Evolutionary conservation across 1,140 invertebrate species (phyloP).

Genomic region (Drosophila yakuba): DNA sequence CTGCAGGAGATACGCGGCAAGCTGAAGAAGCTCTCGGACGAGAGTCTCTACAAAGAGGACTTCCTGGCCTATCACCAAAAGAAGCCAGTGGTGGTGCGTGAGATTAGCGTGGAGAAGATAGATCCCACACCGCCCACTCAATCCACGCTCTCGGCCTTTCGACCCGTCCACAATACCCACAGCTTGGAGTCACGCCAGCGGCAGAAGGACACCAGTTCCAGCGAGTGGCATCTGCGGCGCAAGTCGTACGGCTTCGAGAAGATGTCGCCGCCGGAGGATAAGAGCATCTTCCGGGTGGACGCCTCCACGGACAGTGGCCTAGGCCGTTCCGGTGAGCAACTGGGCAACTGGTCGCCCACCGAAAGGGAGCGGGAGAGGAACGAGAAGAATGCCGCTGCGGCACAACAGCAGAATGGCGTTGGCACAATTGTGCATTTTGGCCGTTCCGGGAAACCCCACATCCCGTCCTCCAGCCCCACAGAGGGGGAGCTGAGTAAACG

Average conservation of each 20-base stretch:
- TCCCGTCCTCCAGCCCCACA: constrained; percentile 13
- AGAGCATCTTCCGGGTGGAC: constrained; percentile 86
- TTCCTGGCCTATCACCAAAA: constrained; percentile 56
- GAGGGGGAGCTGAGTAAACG: constrained; percentile 85
- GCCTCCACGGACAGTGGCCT: constrained; percentile 90
- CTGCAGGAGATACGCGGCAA: constrained; percentile 86
- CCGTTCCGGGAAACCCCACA: constrained; percentile 5
- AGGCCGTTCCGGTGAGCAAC: constrained; percentile 88
- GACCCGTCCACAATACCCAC: constrained; percentile 85
- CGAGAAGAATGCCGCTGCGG: background rate
- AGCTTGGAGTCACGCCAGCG: constrained; percentile 86
- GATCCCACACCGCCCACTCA: constrained; percentile 19
- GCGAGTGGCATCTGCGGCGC: constrained; percentile 89
- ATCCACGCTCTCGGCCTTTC: constrained; percentile 44
- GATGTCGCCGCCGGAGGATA: constrained; percentile 86
- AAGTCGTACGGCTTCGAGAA: constrained; percentile 91
- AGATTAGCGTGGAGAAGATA: constrained; percentile 78
- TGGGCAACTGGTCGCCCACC: constrained; percentile 85
- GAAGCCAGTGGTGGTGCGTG: constrained; percentile 27
- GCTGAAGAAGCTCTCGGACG: constrained; percentile 85
- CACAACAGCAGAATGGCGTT: constrained; percentile 24
- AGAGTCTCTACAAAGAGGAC: constrained; percentile 82
- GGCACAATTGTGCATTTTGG: constrained; percentile 79
- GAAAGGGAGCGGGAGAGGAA: constrained; percentile 39
- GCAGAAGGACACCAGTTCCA: constrained; percentile 83